phyloP scores from a whole-genome alignment of 1,140 invertebrate genomes.

The Tribolium madens region DNA sequence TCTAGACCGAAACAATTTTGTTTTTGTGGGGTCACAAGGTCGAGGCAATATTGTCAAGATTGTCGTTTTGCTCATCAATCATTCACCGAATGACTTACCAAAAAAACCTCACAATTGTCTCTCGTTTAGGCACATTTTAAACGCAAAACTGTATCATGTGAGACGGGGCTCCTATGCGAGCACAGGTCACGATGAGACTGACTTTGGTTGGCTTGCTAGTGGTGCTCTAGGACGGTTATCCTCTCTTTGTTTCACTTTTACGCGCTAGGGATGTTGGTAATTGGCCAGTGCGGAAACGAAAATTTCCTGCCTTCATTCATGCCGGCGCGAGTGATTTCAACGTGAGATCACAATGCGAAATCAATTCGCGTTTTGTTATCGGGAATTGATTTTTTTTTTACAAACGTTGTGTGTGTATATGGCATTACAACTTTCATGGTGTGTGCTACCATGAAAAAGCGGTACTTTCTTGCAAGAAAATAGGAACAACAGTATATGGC shows the following conservation, averaged over 20 bases:
- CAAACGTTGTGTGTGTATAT: constrained; percentile 8
- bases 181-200: constrained; percentile 36
- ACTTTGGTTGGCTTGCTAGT: constrained; percentile 22
- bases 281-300: not conserved
- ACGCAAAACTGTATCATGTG: constrained; percentile 7
- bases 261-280: constrained; percentile 1
- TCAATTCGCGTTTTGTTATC: no score
- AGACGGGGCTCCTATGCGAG: constrained; percentile 19
- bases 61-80: not conserved
- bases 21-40: constrained; percentile 17
- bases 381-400: not conserved
- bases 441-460: constrained; percentile 27
- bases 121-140: not conserved
- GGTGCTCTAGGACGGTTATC: constrained; percentile 20
- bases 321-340: not conserved
- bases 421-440: constrained; percentile 18
- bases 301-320: not conserved
- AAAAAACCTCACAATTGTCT: not conserved
- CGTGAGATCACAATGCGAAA: not conserved
- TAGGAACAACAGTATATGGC: not conserved
- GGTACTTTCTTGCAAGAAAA: constrained; percentile 31
- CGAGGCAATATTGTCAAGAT: constrained; percentile 6
- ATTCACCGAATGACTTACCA: not conserved
- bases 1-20: constrained; percentile 29
- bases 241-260: constrained; percentile 37